Evolutionary conservation across 2,797 vertebrate species (phyloP).

Genomic region (Yasuhikotakia modesta): DNA sequence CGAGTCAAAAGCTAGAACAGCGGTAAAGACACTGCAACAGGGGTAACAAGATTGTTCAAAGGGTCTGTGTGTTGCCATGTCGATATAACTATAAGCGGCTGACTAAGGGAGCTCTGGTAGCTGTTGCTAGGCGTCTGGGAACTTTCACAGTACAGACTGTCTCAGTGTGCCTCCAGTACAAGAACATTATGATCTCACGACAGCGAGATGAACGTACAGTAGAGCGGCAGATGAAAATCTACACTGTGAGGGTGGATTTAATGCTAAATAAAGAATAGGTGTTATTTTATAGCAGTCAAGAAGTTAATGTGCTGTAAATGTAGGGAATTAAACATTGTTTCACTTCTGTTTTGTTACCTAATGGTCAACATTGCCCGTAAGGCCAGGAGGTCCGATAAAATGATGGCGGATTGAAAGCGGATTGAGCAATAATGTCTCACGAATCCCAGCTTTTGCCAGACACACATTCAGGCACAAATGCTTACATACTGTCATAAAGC

Average conservation of each 20-base stretch:
- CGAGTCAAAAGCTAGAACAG: not conserved
- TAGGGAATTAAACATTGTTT: no score
- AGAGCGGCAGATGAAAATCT: slow-evolving; percentile 22
- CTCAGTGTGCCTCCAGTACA: slow-evolving; percentile 35
- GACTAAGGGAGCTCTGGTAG: slow-evolving; percentile 38
- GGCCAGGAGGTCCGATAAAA: not conserved
- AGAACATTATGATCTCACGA: slow-evolving; percentile 55
- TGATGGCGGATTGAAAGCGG: not conserved
- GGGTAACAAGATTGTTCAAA: slow-evolving; percentile 42
- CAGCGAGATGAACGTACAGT: slow-evolving; percentile 12
- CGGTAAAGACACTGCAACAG: not conserved
- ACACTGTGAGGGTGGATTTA: not conserved
- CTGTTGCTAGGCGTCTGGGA: slow-evolving; percentile 60
- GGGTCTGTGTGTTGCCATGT: slow-evolving; percentile 44
- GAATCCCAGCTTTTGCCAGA: slow-evolving; percentile 44
- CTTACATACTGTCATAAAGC: slow-evolving; percentile 31
- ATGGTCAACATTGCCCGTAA: slow-evolving; percentile 8
- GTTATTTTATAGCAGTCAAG: not conserved
- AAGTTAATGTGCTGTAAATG: no score
- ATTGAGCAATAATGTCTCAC: slow-evolving; percentile 20
- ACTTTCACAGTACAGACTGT: slow-evolving; percentile 55
- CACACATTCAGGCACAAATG: slow-evolving; percentile 25
- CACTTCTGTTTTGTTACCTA: no score
- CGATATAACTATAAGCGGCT: slow-evolving; percentile 46
- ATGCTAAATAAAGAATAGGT: not conserved